Evolutionary conservation across 1,140 invertebrate genomes (phyloP), one percentile per base, ranked within the genome.

Genomic region (Megalonaias nervosa): DNA sequence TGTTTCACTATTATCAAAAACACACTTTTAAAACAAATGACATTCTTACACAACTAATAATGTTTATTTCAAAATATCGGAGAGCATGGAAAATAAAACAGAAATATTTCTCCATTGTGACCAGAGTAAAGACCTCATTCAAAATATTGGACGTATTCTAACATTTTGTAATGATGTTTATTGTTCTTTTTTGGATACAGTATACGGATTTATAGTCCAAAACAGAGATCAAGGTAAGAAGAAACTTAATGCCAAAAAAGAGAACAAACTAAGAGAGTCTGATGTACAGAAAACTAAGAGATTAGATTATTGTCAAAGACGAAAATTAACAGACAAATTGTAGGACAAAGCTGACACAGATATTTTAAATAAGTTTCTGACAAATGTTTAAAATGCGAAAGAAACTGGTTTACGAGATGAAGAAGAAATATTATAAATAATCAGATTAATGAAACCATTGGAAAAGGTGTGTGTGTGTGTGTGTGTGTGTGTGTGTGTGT

Each of bases 341-440:
- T 21, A 19, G n/a, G 55, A 64, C 19, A 57, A 57, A 57, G 38
- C 58, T 23, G 0, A 17, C 1, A 19, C n/a, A 31, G 14, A 57
- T 14, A 23, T 73, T 19, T 23, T 74, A 5, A n/a, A 31, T 66
- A 58, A 57, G 11, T 74, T 57, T 48, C 31, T 74, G 19, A 31
- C 17, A 21, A 74, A 57, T 19, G 55, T 67, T 4, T 64, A 74
- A 31, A 56, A 58, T 48, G 62, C 26, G 61, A 13, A 66, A 58
- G 48, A 23, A 26, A 74, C 66, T 23, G 61, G 71, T 23, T 55
- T 74, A 19, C 55, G 26, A n/a, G 64, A 67, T 12, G 55, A 66
- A 67, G 48, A 15, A 21, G 17, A 66, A 38, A 74, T 61, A 4
- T n/a, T 23, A 23, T 19, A 38, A 58, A 66, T 61, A 9, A 70